These are phyloP conservation scores for Drosophila algonquin DNA, from an alignment of 2,888 invertebrate species.

Conservation along the genomic window DNA sequence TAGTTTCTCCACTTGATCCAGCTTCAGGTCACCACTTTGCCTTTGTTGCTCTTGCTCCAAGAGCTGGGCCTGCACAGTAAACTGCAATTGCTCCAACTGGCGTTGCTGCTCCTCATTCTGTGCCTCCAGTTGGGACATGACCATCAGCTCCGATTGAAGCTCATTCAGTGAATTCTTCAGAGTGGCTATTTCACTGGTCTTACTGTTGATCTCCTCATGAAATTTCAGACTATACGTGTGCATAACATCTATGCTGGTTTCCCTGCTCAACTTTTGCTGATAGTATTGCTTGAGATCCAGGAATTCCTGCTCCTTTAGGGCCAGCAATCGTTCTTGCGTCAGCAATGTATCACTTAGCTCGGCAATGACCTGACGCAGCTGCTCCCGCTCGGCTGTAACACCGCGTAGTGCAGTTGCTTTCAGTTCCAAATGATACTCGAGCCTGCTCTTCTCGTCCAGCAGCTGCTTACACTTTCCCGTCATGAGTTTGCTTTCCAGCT, in stretches of 20 bases:
- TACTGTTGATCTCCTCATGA: conserved; percentile 71
- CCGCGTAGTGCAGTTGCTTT: conserved; percentile 50
- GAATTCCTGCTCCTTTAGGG: conserved; percentile 72
- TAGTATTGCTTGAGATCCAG: conserved; percentile 67
- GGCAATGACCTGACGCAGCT: conserved; percentile 65
- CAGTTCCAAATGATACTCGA: conserved; percentile 63
- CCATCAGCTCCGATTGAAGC: conserved; percentile 64
- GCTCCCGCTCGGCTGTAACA: conserved; percentile 62
- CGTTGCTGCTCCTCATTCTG: conserved; percentile 72
- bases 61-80: conserved; percentile 60
- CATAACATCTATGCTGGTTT: conserved; percentile 70
- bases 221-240: conserved; percentile 75
- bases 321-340: conserved; percentile 62
- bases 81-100: conserved; percentile 70
- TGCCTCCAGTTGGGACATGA: conserved; percentile 62
- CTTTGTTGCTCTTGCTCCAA: conserved; percentile 64
- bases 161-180: conserved; percentile 69
- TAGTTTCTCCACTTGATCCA: conserved; percentile 62
- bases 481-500: conserved; percentile 80
- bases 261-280: conserved; percentile 61
- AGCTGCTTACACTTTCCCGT: conserved; percentile 77
- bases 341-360: conserved; percentile 67
- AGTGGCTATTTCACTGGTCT: conserved; percentile 71
- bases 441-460: conserved; percentile 63
- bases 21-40: conserved; percentile 54